Conservation (phyloP, 2,113 vertebrate species). For the Arothron firmamentum region DNA sequence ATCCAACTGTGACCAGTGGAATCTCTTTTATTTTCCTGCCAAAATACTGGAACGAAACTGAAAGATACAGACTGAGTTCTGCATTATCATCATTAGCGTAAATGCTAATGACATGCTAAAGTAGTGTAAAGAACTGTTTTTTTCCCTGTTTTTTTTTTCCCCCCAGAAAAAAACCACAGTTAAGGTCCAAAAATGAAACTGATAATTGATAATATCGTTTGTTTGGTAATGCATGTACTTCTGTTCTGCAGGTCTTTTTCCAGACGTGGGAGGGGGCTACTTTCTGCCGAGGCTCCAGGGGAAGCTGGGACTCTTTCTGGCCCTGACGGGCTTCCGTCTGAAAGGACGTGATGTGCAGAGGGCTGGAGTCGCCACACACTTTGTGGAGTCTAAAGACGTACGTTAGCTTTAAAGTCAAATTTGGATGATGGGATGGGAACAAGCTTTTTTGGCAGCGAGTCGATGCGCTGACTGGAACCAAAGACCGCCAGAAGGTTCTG, state of each 20-base stretch:
- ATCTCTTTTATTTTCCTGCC: background rate
- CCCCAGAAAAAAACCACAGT: background rate
- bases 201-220: too few species aligned
- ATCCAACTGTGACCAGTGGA: slow-evolving; percentile 13
- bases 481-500: too few species aligned
- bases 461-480: too few species aligned
- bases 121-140: background rate
- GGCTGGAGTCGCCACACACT: slow-evolving; percentile 91
- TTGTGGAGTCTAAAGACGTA: slow-evolving; percentile 89
- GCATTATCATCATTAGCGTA: slow-evolving; percentile 5
- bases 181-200: background rate
- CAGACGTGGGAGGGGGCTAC: slow-evolving; percentile 94
- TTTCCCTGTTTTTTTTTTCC: background rate
- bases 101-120: background rate
- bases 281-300: slow-evolving; percentile 90
- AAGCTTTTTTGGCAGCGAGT: too few species aligned
- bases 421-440: too few species aligned
- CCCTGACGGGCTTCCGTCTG: slow-evolving; percentile 87
- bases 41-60: slow-evolving; percentile 16
- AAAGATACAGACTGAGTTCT: slow-evolving; percentile 1
- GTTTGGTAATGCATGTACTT: background rate
- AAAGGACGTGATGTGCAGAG: slow-evolving; percentile 87
- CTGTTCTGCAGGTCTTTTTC: slow-evolving; percentile 83
- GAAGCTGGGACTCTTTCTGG: slow-evolving; percentile 86
- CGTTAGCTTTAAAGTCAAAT: background rate